Evolutionary conservation across 2,797 vertebrate genomes (phyloP).

Genomic region (Trichosurus vulpecula): DNA sequence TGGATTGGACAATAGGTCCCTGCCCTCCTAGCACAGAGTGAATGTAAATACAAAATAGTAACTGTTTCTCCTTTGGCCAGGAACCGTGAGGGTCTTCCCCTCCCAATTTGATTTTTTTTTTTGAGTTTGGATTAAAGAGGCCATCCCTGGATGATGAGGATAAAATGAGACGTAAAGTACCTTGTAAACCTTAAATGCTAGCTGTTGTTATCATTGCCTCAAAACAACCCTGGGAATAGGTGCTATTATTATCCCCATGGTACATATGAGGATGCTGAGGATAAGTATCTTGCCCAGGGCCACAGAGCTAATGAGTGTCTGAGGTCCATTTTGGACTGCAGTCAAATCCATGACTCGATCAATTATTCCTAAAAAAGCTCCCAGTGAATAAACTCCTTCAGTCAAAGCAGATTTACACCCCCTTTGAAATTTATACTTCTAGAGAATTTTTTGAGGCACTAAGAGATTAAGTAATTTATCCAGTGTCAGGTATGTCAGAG

Average conservation of each 20-base stretch:
- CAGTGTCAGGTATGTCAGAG: not conserved
- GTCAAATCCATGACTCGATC: not conserved
- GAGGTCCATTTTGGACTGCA: not conserved
- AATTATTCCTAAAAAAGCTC: not conserved
- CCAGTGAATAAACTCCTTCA: not conserved
- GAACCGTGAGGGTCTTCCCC: no score
- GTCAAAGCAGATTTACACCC: not conserved
- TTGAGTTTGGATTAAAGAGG: no score
- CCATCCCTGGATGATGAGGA: no score
- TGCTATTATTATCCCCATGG: not conserved
- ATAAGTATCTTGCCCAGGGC: not conserved
- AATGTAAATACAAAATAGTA: no score
- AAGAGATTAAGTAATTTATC: not conserved
- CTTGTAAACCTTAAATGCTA: not conserved
- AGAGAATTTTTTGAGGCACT: not conserved
- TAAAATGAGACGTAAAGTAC: not conserved
- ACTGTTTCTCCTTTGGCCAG: no score
- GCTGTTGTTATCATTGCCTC: not conserved
- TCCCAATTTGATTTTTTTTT: no score
- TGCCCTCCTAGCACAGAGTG: no score
- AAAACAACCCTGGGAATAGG: not conserved
- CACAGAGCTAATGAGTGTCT: not conserved
- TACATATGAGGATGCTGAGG: not conserved
- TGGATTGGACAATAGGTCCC: no score
- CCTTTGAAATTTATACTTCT: not conserved